Evolutionary conservation across 2,113 vertebrate genomes (phyloP).

Genomic region (Nibea albiflora): DNA sequence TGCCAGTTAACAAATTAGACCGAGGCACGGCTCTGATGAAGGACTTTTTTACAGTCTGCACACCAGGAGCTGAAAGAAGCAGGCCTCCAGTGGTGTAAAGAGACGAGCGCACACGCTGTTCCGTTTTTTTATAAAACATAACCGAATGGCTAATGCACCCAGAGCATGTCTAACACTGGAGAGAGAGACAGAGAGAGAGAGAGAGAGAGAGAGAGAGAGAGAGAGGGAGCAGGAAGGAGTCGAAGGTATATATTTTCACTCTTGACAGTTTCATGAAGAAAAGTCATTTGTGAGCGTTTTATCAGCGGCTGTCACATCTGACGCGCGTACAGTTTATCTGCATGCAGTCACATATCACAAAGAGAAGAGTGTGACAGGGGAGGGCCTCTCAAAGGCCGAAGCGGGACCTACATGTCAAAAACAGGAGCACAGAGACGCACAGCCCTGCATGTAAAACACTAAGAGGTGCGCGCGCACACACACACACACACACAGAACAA

Average conservation of each 20-base stretch:
- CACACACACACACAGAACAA: not conserved
- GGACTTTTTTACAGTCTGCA: conserved; percentile 58
- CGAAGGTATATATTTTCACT: conserved; percentile 42
- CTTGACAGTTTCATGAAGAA: conserved; percentile 67
- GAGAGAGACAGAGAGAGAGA: not conserved
- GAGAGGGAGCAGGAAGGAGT: not conserved
- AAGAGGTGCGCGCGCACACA: conserved; percentile 1
- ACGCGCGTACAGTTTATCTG: conserved; percentile 73
- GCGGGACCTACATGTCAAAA: conserved; percentile 17
- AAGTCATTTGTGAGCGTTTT: conserved; percentile 73
- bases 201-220: not conserved
- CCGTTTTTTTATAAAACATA: not conserved
- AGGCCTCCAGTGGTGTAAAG: conserved; percentile 2
- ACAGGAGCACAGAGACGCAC: not conserved
- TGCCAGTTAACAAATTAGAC: conserved; percentile 72
- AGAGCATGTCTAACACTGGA: not conserved
- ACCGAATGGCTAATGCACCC: not conserved
- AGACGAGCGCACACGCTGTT: not conserved
- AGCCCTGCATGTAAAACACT: conserved; percentile 42
- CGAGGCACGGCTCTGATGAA: conserved; percentile 65
- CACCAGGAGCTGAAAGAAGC: conserved; percentile 43
- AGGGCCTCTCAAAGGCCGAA: conserved; percentile 30
- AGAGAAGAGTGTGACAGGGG: conserved; percentile 42
- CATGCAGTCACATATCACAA: conserved; percentile 61
- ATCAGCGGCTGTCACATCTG: conserved; percentile 78